Base-by-base conservation (phyloP, 2,113 vertebrate genomes). In the Psittacara wagleri region DNA sequence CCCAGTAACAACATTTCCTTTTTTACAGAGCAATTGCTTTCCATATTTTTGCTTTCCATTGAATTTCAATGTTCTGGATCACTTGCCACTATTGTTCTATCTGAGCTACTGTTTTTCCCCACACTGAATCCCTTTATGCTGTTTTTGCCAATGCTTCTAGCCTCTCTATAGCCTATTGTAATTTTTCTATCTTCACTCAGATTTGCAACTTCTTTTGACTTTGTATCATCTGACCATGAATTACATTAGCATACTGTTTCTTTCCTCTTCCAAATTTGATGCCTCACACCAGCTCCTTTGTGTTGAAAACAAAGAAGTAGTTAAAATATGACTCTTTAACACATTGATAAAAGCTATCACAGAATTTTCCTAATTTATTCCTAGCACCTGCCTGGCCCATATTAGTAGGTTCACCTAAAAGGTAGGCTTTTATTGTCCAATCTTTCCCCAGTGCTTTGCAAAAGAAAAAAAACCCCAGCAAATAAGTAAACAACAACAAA, bases 21-120 rank as follows among this genome's bases (percentile, higher is more conserved):
- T 95, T 95, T 95, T 72, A 82, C 81, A 92, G 80, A 91, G 93
- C 86, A 94, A 92, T 94, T 96, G 93, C 88, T 95, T 96, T 94
- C 92, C 92, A 92, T 96, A 96, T 96, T 94, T 96, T 96, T 91
- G 86, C 83, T 97, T 96, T 91, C 92, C 88, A 94, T 87, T 95
- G 94, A 94, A 96, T 96, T 95, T 96, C 94, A 96, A 54, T 92
- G 94, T 96, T 96, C 95, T 97, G 96, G 95, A 97, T 95, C 94
- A 87, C 83, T 96, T 94, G 88, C 69, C 86, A 86, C 92, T 89
- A 95, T 97, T 97, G 96, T 97, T 97, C 89, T 89, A 72, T 82
- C 62, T 61, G 69, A 95, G 95, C 94, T 89, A 91, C 89, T 90
- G 61, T 85, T 95, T 94, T 91, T 80, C 87, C 84, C 74, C 66